phyloP scores from a whole-genome alignment of 2,113 vertebrate genomes.

The Psammodynastes pulverulentus region DNA sequence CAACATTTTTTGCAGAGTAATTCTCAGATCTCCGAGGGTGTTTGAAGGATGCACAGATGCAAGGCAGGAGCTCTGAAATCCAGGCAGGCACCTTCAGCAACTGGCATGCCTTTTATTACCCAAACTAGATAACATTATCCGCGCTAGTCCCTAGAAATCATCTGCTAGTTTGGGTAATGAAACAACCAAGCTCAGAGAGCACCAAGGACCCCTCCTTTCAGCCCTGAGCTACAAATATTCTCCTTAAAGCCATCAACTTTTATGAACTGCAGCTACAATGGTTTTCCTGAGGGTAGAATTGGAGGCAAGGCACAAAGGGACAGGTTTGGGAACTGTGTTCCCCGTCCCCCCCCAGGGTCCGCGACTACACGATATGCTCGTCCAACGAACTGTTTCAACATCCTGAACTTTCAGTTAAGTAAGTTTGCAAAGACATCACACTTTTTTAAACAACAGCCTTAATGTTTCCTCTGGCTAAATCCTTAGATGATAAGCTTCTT shows the following conservation, averaged over 20 bases:
- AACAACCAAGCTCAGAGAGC: too few relatives aligned
- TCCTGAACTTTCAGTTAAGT: not conserved
- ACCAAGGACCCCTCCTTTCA: not conserved
- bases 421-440: not conserved
- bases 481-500: not conserved
- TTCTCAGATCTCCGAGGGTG: not conserved
- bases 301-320: not conserved
- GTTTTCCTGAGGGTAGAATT: not conserved
- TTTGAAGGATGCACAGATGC: slow-evolving; percentile 50
- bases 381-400: not conserved
- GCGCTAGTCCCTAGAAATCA: too few relatives aligned
- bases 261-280: not conserved
- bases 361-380: not conserved
- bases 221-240: not conserved
- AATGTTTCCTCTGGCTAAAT: not conserved
- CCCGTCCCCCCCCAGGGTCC: not conserved
- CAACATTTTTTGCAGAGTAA: slow-evolving; percentile 43
- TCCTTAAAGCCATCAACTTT: not conserved
- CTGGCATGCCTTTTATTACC: too few relatives aligned
- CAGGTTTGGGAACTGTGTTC: not conserved
- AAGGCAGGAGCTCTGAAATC: not conserved
- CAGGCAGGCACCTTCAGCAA: not conserved
- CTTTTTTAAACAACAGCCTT: not conserved
- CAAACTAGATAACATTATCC: too few relatives aligned
- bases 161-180: too few relatives aligned